These are phyloP conservation scores for Puma concolor DNA, from an alignment of 2,113 vertebrate genomes.

Conservation along the genomic window DNA sequence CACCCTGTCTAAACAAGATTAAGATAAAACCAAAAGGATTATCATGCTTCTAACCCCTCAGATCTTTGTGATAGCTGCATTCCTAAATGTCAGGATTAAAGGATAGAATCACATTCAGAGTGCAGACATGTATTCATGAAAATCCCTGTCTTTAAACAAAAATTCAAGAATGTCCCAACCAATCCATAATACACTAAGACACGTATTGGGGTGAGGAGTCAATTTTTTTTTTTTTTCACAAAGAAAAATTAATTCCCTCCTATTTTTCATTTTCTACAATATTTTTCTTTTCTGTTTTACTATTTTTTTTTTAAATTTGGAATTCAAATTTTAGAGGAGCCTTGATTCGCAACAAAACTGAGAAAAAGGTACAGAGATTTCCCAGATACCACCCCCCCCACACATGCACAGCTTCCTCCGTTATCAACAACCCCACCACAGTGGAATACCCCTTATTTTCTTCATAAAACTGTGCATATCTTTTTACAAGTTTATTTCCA, in stretches of 20 bases:
- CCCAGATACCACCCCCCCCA: too few relatives aligned
- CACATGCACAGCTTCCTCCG: background rate
- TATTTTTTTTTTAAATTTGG: background rate
- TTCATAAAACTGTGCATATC: background rate
- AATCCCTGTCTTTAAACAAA: slow-evolving; percentile 51
- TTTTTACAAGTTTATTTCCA: background rate
- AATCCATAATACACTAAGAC: background rate
- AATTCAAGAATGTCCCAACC: background rate
- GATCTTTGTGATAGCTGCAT: slow-evolving; percentile 50
- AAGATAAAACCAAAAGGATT: slow-evolving; percentile 55
- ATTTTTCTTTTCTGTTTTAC: background rate
- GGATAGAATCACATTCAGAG: slow-evolving; percentile 57
- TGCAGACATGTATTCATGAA: slow-evolving; percentile 46
- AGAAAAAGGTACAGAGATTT: background rate
- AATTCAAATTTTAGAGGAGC: background rate
- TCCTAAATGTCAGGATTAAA: slow-evolving; percentile 71
- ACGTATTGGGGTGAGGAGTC: background rate
- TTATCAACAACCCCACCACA: background rate
- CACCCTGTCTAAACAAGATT: slow-evolving; percentile 71
- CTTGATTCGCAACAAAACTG: background rate
- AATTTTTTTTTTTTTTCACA: background rate
- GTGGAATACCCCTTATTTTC: background rate
- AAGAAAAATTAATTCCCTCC: background rate
- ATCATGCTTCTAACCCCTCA: slow-evolving; percentile 32
- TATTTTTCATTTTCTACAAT: background rate